A percentile compares a stretch with the other conserved stretches of the same genome.
Evolutionary conservation across 1,140 invertebrate species (phyloP).

Genomic region (Eufriesea mexicana): DNA sequence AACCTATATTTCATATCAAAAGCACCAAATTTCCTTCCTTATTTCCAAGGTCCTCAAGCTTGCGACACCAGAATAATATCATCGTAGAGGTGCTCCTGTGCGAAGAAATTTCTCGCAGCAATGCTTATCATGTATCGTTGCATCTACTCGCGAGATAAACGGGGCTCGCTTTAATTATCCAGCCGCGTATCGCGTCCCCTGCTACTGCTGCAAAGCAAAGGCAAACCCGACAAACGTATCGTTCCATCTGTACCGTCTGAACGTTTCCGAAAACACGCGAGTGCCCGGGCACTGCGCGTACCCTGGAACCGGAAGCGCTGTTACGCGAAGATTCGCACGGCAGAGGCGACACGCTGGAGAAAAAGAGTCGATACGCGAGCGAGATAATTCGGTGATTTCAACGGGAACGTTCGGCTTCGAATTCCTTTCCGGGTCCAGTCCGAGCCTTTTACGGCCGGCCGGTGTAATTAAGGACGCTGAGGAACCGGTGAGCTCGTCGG

Average conservation of each 20-base stretch:
- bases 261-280: neutral
- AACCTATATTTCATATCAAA: too few species aligned
- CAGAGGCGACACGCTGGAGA: neutral
- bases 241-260: neutral
- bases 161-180: conserved; percentile 4
- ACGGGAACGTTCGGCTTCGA: neutral
- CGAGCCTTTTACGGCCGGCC: conserved; percentile 29
- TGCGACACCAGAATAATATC: neutral
- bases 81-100: neutral
- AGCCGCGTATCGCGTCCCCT: neutral
- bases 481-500: too few species aligned
- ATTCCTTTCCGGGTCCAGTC: conserved; percentile 3
- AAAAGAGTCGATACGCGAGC: neutral
- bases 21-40: too few species aligned
- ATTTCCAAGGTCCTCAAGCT: too few species aligned
- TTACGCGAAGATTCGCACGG: neutral
- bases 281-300: neutral
- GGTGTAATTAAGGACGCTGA: conserved; percentile 36
- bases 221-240: conserved; percentile 2
- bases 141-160: conserved; percentile 1
- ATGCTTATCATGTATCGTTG: neutral
- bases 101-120: neutral
- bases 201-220: neutral
- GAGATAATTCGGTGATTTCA: neutral
- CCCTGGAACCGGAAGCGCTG: too few species aligned